phyloP scores from a whole-genome alignment of 2,888 invertebrate species.

The Pemphredon lugubris region DNA sequence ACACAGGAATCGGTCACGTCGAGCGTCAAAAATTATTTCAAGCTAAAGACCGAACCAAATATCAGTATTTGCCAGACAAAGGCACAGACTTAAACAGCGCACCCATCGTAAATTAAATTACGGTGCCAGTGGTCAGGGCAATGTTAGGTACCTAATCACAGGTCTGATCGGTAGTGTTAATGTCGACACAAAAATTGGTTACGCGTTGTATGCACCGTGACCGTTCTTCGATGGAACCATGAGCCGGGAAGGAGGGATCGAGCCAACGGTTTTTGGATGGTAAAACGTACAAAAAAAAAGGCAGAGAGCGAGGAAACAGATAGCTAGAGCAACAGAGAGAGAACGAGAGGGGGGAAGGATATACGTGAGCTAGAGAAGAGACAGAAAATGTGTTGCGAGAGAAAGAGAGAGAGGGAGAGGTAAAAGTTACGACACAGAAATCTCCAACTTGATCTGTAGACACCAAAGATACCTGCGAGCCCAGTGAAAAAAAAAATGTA shows the following conservation, averaged over 20 bases:
- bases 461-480: constrained; percentile 78
- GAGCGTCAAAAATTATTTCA: not conserved
- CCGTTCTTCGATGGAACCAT: not conserved
- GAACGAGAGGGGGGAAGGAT: constrained; percentile 13
- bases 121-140: no score
- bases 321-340: constrained; percentile 19
- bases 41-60: not conserved
- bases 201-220: constrained; percentile 17
- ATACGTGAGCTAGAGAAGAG: constrained; percentile 21
- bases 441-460: constrained; percentile 67
- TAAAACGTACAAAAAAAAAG: constrained; percentile 8
- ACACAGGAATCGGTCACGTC: constrained; percentile 17
- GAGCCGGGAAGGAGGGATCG: not conserved
- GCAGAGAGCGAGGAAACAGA: constrained; percentile 23
- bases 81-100: no score
- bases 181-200: constrained; percentile 19
- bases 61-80: no score
- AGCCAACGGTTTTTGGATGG: not conserved
- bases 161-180: constrained; percentile 24
- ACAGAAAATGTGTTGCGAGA: no score
- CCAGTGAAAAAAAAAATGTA: constrained; percentile 76
- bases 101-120: no score
- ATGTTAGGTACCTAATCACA: constrained; percentile 24
- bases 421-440: constrained; percentile 69
- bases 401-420: constrained; percentile 49